A percentile compares a stretch with the other conserved stretches of the same genome.
Conservation (phyloP, 2,113 vertebrate species). For the Peromyscus maniculatus region DNA sequence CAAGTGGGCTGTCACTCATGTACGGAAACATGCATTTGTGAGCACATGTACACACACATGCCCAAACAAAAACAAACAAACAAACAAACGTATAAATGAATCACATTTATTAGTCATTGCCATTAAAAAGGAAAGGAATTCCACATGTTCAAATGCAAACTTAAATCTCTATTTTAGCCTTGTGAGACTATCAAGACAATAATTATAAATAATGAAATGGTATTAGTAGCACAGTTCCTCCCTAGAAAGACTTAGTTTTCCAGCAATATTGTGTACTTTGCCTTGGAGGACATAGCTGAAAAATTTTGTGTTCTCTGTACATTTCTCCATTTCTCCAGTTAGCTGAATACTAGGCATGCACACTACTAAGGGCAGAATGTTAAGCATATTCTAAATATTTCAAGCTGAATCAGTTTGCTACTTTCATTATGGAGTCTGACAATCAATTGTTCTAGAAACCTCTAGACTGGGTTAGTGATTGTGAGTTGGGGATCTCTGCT, state of each 20-base stretch:
- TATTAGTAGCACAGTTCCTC: neutral
- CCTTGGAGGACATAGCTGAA: neutral
- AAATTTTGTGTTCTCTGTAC: neutral
- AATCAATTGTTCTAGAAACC: neutral
- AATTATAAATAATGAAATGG: neutral
- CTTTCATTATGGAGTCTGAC: neutral
- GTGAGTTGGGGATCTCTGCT: neutral
- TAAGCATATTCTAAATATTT: neutral
- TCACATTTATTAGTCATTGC: neutral
- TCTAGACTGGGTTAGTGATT: neutral
- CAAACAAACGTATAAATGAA: neutral
- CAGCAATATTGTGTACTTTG: neutral
- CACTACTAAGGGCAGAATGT: neutral
- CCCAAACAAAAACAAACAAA: neutral
- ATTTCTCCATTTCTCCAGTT: neutral
- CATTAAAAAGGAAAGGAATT: neutral
- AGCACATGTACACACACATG: neutral
- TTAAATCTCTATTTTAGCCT: neutral
- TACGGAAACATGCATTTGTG: neutral
- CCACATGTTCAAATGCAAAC: neutral
- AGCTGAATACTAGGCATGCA: neutral
- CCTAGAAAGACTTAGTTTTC: neutral
- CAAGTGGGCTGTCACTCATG: neutral
- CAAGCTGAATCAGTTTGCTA: neutral
- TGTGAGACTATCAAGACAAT: neutral